Base-by-base conservation (phyloP, 1,140 invertebrate genomes). In the Plectrocnemia conspersa region DNA sequence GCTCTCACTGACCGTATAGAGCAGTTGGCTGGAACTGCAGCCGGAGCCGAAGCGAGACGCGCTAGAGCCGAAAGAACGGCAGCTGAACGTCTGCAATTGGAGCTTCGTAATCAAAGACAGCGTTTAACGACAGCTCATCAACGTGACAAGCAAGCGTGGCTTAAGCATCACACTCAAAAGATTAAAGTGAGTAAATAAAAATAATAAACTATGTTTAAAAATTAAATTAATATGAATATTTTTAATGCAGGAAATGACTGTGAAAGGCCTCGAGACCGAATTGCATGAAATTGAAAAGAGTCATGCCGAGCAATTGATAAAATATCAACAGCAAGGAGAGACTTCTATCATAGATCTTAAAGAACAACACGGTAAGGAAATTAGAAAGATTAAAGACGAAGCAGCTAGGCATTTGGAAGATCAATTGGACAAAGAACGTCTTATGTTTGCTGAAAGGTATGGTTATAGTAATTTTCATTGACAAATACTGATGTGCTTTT, bases 201-300 rank as follows among this genome's bases (percentile, higher is more conserved):
- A 13, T 48, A 33, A 45, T 44, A 16, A 22, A 9, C 45, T 32
- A 47, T 6, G 1, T n/a, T n/a, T n/a, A n/a, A n/a, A n/a, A n/a
- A n/a, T 38, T 9, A 9, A 38, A 15, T 15, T 9, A 6, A 11
- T 9, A 15, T 38, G 7, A 38, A 10, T 9, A 38, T 38, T 38
- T 44, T 55, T 1, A 2, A 40, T 56, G 1, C 59, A 76, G 74
- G 73, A 76, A 52, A 56, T 76, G 52, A 76, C 74, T 46, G 68
- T 76, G 2, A 75, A 74, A 66, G 72, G 72, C 11, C 46, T 76
- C 35, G 73, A 76, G 61, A 69, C 69, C 3, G 73, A 76, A 46
- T 62, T 76, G 1, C 54, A 70, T 1, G 72, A 75, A 45, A 74
- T 74, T 69, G 72, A 72, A 10, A 71, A 74, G 2, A 64, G 70